Evolutionary conservation across 2,888 invertebrate genomes (phyloP).

Genomic region (Oasisia sp.): DNA sequence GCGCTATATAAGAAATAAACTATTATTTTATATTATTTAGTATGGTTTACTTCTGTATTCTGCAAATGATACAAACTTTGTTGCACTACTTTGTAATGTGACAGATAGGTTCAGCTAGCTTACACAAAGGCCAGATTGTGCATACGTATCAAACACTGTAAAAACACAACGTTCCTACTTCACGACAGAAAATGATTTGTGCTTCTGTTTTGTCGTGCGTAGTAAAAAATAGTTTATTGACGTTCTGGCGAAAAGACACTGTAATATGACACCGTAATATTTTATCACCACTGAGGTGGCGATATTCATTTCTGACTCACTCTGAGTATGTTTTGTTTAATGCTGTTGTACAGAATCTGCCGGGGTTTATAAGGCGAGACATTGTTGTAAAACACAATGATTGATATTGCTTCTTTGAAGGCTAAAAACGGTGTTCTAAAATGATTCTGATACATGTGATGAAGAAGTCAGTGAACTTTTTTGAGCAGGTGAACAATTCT

Average conservation of each 20-base stretch:
- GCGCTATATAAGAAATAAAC: no score
- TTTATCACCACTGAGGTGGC: neutral
- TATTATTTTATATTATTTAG: no score
- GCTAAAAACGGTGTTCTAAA: neutral
- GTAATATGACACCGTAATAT: neutral
- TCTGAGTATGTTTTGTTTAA: neutral
- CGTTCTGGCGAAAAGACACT: neutral
- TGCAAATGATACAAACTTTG: no score
- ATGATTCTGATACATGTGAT: neutral
- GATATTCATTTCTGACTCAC: neutral
- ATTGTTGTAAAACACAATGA: neutral
- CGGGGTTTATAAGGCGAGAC: neutral
- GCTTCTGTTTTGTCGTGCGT: neutral
- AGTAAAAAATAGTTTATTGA: neutral
- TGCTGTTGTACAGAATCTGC: neutral
- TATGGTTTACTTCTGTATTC: no score
- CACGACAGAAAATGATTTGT: neutral
- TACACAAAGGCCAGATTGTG: neutral
- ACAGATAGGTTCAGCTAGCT: neutral
- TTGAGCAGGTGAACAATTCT: neutral
- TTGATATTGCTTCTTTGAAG: neutral
- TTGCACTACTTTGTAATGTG: neutral
- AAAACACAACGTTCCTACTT: neutral
- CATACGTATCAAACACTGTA: neutral
- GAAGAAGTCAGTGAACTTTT: neutral